Conservation (phyloP, 2,113 vertebrate species). For the Megaceryle maxima region DNA sequence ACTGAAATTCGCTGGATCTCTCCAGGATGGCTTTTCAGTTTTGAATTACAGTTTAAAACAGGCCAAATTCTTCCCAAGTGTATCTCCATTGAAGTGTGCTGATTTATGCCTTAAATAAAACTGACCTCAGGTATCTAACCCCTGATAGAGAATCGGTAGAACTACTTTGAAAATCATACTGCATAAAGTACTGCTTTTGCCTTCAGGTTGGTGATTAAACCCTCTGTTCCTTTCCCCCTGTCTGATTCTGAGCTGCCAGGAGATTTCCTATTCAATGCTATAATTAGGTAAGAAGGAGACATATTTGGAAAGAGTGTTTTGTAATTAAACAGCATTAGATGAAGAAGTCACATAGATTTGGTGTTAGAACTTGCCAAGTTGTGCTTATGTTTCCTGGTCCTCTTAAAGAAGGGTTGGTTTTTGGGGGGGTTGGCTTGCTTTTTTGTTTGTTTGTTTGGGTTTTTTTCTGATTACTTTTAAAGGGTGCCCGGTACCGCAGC, state of each 20-base stretch:
- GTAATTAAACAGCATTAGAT: background rate
- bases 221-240: background rate
- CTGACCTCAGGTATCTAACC: background rate
- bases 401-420: background rate
- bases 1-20: background rate
- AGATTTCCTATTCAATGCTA: background rate
- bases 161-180: background rate
- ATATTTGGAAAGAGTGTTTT: background rate
- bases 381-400: background rate
- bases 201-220: slow-evolving; percentile 13
- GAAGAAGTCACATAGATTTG: background rate
- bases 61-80: background rate
- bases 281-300: background rate
- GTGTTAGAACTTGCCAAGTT: background rate
- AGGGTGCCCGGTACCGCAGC: accelerated
- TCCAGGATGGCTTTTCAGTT: background rate
- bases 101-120: background rate
- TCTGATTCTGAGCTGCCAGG: background rate
- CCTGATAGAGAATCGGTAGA: background rate
- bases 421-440: too few relatives aligned
- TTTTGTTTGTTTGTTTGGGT: too few relatives aligned
- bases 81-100: background rate
- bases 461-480: too few relatives aligned
- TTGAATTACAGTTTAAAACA: background rate
- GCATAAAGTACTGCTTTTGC: background rate